Percentiles rank a stretch among this genome's conserved stretches.
Evolutionary conservation across 2,113 vertebrate species (phyloP).

Genomic region (Saimiri boliviensis): DNA sequence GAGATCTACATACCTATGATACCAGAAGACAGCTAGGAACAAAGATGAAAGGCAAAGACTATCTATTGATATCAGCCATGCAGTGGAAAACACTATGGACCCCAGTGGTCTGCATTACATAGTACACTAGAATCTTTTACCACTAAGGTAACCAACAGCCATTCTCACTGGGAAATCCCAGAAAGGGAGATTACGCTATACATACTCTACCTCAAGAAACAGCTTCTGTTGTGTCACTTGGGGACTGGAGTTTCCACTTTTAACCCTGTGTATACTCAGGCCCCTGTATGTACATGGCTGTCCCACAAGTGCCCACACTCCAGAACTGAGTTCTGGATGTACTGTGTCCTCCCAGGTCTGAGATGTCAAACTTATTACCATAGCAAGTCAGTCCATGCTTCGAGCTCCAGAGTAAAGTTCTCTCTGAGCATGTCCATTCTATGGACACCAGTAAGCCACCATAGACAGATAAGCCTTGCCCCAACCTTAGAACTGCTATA

Average conservation of each 20-base stretch:
- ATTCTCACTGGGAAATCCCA: background rate
- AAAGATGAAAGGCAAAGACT: background rate
- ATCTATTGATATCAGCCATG: background rate
- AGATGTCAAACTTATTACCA: background rate
- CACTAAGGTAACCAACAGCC: background rate
- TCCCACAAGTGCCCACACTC: background rate
- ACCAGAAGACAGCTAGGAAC: background rate
- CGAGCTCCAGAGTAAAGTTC: background rate
- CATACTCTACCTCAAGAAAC: background rate
- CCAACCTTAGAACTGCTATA: background rate
- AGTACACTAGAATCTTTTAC: background rate
- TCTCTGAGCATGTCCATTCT: background rate
- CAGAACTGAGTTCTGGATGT: background rate
- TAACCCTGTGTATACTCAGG: background rate
- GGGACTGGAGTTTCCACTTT: background rate
- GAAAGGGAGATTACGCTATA: background rate
- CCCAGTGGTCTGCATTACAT: background rate
- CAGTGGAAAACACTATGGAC: background rate
- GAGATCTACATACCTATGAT: background rate
- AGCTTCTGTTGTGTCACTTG: background rate
- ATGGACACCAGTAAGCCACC: background rate
- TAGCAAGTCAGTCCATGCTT: background rate
- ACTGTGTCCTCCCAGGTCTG: background rate
- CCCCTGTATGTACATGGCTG: background rate
- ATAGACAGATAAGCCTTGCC: background rate